These are phyloP conservation scores for Dermatemys mawii DNA, from an alignment of 2,113 vertebrate genomes.

Conservation along the genomic window DNA sequence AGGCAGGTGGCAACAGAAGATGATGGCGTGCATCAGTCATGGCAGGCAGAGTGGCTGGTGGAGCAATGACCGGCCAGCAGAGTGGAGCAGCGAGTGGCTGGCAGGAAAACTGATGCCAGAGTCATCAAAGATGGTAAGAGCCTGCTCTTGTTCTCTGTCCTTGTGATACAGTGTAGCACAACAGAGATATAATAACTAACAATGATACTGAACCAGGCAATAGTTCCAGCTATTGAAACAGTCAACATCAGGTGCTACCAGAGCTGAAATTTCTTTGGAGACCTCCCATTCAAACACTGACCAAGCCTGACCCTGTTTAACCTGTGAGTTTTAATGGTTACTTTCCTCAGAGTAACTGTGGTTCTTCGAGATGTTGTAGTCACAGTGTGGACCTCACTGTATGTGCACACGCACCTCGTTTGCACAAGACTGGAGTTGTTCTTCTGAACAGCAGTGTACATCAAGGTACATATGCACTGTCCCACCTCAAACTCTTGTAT, in stretches of 20 bases:
- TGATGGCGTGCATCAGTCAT: no score
- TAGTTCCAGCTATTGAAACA: neutral
- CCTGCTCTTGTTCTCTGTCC: neutral
- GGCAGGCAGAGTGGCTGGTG: no score
- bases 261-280: neutral
- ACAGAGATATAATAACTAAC: no score
- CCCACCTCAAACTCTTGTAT: neutral
- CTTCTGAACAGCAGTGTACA: no score
- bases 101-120: no score
- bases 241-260: neutral
- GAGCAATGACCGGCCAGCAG: no score
- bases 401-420: neutral
- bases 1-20: no score
- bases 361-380: neutral
- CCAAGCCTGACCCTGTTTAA: neutral
- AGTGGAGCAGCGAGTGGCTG: no score
- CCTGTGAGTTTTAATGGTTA: neutral
- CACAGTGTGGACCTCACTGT: no score
- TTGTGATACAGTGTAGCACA: neutral
- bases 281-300: neutral
- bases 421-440: no score
- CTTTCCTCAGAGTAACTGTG: neutral
- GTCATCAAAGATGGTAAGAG: no score
- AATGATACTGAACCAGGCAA: neutral
- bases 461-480: no score